Evolutionary conservation across 2,113 vertebrate genomes (phyloP), one percentile per base, ranked within the genome.

Genomic region (Thamnophis sirtalis): DNA sequence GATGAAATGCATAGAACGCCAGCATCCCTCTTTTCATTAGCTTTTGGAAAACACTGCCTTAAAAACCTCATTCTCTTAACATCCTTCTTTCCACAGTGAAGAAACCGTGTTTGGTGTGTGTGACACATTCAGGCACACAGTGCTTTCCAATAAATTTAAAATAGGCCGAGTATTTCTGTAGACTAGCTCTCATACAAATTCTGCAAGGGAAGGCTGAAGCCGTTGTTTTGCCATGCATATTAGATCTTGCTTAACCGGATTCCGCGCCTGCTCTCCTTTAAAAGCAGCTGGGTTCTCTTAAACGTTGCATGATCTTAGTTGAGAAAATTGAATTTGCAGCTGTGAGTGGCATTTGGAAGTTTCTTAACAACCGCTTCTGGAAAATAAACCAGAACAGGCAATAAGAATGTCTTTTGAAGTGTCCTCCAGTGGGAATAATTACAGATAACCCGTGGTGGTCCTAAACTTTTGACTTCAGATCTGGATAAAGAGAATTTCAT

Each of bases 281-380:
- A 91, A 94, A 68, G 87, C 95, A 96, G 93, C 93, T 96, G 95
- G 89, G 90, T 92, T 94, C 92, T 92, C 93, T 94, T 96, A 95
- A 94, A 95, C 90, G 91, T 93, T 56, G 56, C 48, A 86, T 90
- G 87, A 93, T 93, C 94, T 93, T 95, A 94, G 93, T 17, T 9
- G 91, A 56, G 94, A 94, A 89, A 95, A 95, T 60, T 93, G 87
- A 93, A 88, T 95, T 93, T 94, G 93, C 93, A 94, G 91, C 91
- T 92, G 91, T 89, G 87, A 95, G 94, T 88, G 89, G 55, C 86
- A 60, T 19, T 88, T 95, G 56, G 90, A 68, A 88, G 88, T 91
- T 48, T 48, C 87, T 88, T 88, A 94, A 86, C 95, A 96, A 94
- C 93, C 94, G 95, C 92, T 96, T 95, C 94, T 49, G 0, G 90